phyloP scores from a whole-genome alignment of 1,140 invertebrate species.

The Micrasema longulum region DNA sequence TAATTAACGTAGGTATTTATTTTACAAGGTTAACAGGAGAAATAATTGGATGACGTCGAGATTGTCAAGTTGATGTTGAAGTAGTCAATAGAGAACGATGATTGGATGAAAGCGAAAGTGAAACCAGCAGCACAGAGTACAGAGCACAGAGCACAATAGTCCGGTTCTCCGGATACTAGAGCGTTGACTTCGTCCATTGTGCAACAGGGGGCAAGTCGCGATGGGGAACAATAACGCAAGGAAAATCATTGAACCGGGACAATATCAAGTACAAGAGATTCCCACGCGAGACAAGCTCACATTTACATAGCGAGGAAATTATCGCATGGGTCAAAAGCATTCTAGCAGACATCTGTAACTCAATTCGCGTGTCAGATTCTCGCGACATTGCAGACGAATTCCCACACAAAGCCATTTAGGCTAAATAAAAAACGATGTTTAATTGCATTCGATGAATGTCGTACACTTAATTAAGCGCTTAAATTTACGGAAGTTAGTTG shows the following conservation, averaged over 20 bases:
- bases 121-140: background rate
- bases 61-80: background rate
- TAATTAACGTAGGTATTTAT: no score
- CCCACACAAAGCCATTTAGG: no score
- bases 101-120: constrained; percentile 23
- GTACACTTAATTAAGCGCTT: no score
- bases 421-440: no score
- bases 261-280: constrained; percentile 38
- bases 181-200: constrained; percentile 32
- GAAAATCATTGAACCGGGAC: constrained; percentile 26
- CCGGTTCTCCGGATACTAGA: constrained; percentile 21
- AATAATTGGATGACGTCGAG: no score
- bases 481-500: no score
- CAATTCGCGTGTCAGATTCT: background rate
- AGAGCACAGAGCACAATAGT: constrained; percentile 10
- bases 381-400: no score
- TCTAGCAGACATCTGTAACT: constrained; percentile 19
- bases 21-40: no score
- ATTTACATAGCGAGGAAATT: constrained; percentile 4
- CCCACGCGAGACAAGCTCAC: constrained; percentile 21
- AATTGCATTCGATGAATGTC: no score
- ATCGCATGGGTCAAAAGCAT: constrained; percentile 13
- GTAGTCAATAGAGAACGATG: background rate
- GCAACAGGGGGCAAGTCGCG: background rate
- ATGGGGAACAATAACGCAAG: no score